A percentile compares a stretch with the other conserved stretches of the same genome.
These are phyloP conservation scores for Brachymystax lenok DNA, from an alignment of 2,797 vertebrate genomes.

Conservation along the genomic window DNA sequence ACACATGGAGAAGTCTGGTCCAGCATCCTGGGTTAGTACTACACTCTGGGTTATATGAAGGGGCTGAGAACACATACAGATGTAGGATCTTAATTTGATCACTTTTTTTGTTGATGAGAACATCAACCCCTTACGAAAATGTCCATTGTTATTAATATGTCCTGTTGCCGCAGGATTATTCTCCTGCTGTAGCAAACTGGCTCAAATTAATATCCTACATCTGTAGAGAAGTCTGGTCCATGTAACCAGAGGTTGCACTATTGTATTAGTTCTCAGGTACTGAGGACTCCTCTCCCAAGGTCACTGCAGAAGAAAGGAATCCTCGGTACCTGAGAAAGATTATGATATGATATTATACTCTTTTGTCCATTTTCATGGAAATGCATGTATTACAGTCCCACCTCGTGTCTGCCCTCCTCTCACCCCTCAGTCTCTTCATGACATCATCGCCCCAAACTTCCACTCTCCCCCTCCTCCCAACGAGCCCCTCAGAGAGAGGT, in stretches of 20 bases:
- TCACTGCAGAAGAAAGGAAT: background rate
- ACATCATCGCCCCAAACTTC: conserved; percentile 25
- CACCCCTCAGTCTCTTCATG: conserved; percentile 8
- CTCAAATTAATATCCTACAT: too few species aligned
- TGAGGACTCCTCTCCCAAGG: background rate
- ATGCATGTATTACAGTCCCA: background rate
- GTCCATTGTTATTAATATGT: too few species aligned
- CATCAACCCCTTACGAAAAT: too few species aligned
- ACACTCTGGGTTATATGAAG: background rate
- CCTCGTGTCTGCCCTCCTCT: background rate
- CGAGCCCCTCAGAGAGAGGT: conserved; percentile 46
- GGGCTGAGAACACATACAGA: background rate
- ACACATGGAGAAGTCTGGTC: background rate
- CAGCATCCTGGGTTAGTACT: background rate
- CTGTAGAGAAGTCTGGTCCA: background rate
- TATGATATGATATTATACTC: background rate
- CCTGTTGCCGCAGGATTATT: too few species aligned
- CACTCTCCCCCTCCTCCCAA: conserved; percentile 14
- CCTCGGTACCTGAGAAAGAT: background rate
- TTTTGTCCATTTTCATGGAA: background rate
- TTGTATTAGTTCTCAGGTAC: background rate
- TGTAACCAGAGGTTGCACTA: background rate
- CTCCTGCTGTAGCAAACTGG: too few species aligned
- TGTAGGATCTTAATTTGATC: background rate
- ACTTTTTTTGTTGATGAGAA: too few species aligned